Conservation (phyloP, 2,888 invertebrate genomes). For the Callosobruchus maculatus region DNA sequence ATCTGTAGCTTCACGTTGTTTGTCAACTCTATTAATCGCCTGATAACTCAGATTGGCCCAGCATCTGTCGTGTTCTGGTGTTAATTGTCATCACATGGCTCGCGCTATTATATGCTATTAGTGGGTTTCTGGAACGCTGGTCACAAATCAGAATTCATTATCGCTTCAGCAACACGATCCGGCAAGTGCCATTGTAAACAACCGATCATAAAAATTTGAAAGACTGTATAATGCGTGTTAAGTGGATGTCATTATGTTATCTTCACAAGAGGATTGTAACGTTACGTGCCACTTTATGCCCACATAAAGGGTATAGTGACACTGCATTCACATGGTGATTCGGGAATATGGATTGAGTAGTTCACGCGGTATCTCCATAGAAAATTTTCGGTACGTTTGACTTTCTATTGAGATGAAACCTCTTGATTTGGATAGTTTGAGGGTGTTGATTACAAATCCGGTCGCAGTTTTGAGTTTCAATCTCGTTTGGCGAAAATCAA, state of each 20-base stretch:
- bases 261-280: background rate
- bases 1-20: too few relatives aligned
- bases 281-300: background rate
- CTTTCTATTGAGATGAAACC: too few relatives aligned
- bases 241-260: background rate
- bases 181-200: background rate
- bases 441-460: too few relatives aligned
- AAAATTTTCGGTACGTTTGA: too few relatives aligned
- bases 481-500: too few relatives aligned
- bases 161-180: background rate
- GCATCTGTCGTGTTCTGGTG: background rate
- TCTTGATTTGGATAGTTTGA: too few relatives aligned
- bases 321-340: background rate
- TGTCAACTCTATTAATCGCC: background rate
- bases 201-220: background rate
- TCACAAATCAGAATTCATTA: background rate
- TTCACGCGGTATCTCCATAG: too few relatives aligned
- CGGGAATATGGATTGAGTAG: too few relatives aligned
- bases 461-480: too few relatives aligned
- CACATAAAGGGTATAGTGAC: background rate
- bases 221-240: background rate
- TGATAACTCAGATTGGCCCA: background rate
- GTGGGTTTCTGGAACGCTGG: background rate
- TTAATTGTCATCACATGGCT: background rate
- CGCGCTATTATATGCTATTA: background rate